Base-by-base conservation (phyloP, 2,113 vertebrate species). In the Rafetus swinhoei region DNA sequence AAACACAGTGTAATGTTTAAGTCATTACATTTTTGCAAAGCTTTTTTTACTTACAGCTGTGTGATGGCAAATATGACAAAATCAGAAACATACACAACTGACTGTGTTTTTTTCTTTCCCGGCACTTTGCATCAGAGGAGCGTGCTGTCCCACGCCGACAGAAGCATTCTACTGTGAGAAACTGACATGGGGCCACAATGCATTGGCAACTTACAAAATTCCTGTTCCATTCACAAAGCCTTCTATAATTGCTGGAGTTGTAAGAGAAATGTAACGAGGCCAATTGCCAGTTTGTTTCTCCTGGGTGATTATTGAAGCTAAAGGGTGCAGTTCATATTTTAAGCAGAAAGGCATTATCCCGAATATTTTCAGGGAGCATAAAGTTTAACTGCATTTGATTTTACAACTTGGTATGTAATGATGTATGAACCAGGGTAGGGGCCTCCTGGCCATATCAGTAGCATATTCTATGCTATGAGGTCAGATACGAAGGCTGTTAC, bases 221-320 rank as follows among this genome's bases (percentile, higher is more conserved):
- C 91, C 94, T 95, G 14, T 92, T 94, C 93, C 82, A 50, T 79
- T 90, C 95, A 93, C 86, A 90, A 93, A 56, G 92, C 87, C 90
- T 53, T 81, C 87, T 10, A 77, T 45, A 9, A 85, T 93, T 92
- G 92, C 92, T 92, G 90, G 86, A 79, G 81, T 24, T 54, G 93
- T 39, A 53, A 45, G 12, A 77, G 88, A 59, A 89, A 22, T 55
- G 7, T 54, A 95, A 94, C 94, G 93, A 92, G 90, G 92, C 6
- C 85, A 81, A 1, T 1, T 54, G 56, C 57, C 84, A 59, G 2
- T 4, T 4, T 5, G 19, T 85, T 79, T 79, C 88, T 96, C 82
- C 88, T 94, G 55, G 88, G 56, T 24, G 82, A 29, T 3, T 2
- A 3, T 52, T 91, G 91, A 92, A 93, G 91, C 86, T 81, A 85